Evolutionary conservation across 2,888 invertebrate species (phyloP), one percentile per base, ranked within the genome.

Genomic region (Chromoteleia sp.): DNA sequence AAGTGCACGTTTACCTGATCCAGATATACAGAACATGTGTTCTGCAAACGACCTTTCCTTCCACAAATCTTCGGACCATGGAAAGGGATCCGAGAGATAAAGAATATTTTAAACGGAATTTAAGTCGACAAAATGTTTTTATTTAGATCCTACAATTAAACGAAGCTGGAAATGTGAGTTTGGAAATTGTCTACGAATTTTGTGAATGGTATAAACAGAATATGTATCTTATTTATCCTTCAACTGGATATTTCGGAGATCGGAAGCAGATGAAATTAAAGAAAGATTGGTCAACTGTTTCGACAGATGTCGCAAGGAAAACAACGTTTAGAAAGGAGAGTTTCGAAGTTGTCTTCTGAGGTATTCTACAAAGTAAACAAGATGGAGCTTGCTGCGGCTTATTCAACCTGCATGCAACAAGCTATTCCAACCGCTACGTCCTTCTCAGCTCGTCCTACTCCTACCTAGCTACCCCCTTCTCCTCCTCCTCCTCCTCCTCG

Each of bases 401-500:
- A 86, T 87, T 87, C 85, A 71, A 84, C 85, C 84, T 87, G 84
- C 87, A 88, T 88, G 87, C 87, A 89, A 88, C 88, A 88, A 88
- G 87, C 88, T 88, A 86, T 88, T 86, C 85, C 85, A 81, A 12
- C n/a, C 21, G 33, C 12, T 25, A 17, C 15, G 30, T 25, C 12
- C 7, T 12, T 21, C 2, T 4, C 19, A 29, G 12, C 52, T 17
- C 52, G 59, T 41, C 50, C 61, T 45, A 41, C 50, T 52, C 12
- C 7, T 43, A 7, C 8, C 6, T 6, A 25, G 17, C 2, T 17
- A 2, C 1, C 17, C n/a, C 17, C 17, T 7, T 17, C 43, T 8
- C 43, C 43, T 29, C 8, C n/a, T 41, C 15, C 7, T 19, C 58
- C 14, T 30, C 3, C 36, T n/a, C 43, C 63, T 63, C 33, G 52